Evolutionary conservation across 2,888 invertebrate species (phyloP), one percentile per base, ranked within the genome.

Genomic region (Vannuccia rotundouncinata): DNA sequence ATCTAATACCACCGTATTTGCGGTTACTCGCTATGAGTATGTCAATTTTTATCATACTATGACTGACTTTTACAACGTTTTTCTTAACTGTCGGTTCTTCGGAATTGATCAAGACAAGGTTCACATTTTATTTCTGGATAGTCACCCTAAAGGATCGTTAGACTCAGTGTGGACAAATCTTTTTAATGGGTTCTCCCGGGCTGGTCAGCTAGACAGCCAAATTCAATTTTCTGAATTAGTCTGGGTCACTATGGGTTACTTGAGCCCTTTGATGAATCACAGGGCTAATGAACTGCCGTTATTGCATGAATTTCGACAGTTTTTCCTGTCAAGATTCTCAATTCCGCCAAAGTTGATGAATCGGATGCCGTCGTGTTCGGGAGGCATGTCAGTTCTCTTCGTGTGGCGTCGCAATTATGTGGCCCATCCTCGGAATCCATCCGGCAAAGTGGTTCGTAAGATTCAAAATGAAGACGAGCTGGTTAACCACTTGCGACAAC

Each of bases 351-450:
- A 0, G 0, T 13, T 74, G 0, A 74, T 76, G 1, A 74, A 74
- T 0, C 81, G 82, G 13, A 82, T 81, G 1, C 73, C 28, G 0
- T 78, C 84, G 17, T 81, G 85, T 82, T 87, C 87, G 82, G 60
- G 82, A 17, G 82, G 82, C 13, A 80, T 87, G 1, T 82, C 82
- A 1, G 82, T 87, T n/a, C 77, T 85, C 17, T 84, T 87, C 79
- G 84, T 87, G n/a, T 86, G 86, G 86, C 83, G 88, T 28, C 82
- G 84, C 1, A 84, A 87, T 80, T 87, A 87, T 80, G 82, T 87
- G 22, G 86, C 87, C 0, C 88, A 88, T 82, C 87, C 87, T 0
- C 82, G 87, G 60, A 88, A 88, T 81, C 86, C 86, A 0, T 74
- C 81, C 0, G 87, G 88, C 0, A 75, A 82, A 10, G 84, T 88